Evolutionary conservation across 2,113 vertebrate genomes (phyloP), one percentile per base, ranked within the genome.

Genomic region (Nyctereutes procyonoides): DNA sequence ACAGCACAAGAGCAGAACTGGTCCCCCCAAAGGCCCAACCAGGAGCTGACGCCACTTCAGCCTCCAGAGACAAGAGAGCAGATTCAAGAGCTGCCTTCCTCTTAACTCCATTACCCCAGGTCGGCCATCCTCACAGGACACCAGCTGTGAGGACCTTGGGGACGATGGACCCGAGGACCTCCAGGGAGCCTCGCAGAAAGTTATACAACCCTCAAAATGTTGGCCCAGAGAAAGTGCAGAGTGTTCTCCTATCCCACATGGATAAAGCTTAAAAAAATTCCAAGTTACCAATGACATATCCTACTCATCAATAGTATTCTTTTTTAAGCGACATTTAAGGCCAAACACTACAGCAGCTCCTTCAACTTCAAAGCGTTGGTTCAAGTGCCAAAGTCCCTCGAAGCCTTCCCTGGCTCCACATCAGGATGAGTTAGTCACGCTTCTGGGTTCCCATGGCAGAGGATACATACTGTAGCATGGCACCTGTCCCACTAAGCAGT

Each of bases 31-130:
- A 53, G 63, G 3, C 58, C 71, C 58, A 15, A 0, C 26, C 14
- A 16, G 30, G 32, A 35, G 16, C 0, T 0, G 30, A 38, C 0
- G 0, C 1, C 17, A 1, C 20, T 32, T 8, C 7, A 2, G 63
- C 20, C 55, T 48, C 60, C 28, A 11, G 24, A 58, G 71, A 85
- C 28, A 56, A n/a, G 55, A 32, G 24, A 60, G 1, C 0, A 5
- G 35, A 60, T 4, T 20, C 17, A 38, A 63, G 15, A 76, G 22
- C 48, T 24, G 9, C 73, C 60, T 51, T 43, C 67, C 55, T 74
- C 53, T 43, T 53, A 14, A 32, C 15, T 32, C 80, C 4, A 14
- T 2, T 3, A 2, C 19, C 30, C 26, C 30, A 3, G 9, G 19
- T 62, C n/a, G 1, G n/a, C 55, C 35, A 26, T 12, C 56, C 22